Conservation (phyloP, 64 coral and sea anemone genomes). For the Stichodactyla mertensii region DNA sequence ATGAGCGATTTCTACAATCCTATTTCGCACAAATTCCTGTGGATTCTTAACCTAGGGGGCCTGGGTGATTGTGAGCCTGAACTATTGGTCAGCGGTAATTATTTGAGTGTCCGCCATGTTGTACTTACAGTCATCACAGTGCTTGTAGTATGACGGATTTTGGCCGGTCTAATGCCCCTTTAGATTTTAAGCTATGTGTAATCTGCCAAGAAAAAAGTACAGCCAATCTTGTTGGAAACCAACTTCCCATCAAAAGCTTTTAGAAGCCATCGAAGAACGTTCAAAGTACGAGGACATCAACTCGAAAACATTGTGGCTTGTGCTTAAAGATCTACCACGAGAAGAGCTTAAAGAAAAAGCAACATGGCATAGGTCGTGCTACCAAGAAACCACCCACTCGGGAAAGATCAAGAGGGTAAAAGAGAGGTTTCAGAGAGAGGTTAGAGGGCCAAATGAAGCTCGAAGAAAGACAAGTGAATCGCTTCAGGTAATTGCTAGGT, state of each 20-base stretch:
- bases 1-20: no score
- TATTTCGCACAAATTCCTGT: no score
- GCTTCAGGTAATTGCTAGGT: no score
- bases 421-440: constrained; percentile 29
- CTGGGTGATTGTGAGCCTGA: background rate
- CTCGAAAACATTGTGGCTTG: background rate
- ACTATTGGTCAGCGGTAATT: constrained; percentile 60
- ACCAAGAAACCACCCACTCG: constrained; percentile 29
- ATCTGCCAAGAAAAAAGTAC: constrained; percentile 15
- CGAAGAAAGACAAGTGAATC: constrained; percentile 26
- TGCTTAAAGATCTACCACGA: background rate
- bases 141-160: constrained; percentile 42
- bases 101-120: constrained; percentile 58
- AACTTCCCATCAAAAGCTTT: constrained; percentile 5
- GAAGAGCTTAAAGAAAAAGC: constrained; percentile 34
- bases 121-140: constrained; percentile 47
- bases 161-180: constrained; percentile 38
- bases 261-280: constrained; percentile 11
- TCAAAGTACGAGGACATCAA: constrained; percentile 12
- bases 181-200: constrained; percentile 39
- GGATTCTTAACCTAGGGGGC: no score
- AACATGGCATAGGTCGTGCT: constrained; percentile 42
- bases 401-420: constrained; percentile 37
- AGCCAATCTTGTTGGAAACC: constrained; percentile 13
- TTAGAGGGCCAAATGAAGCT: constrained; percentile 14